Conservation (phyloP, 1,140 invertebrate genomes). For the Portunus trituberculatus region DNA sequence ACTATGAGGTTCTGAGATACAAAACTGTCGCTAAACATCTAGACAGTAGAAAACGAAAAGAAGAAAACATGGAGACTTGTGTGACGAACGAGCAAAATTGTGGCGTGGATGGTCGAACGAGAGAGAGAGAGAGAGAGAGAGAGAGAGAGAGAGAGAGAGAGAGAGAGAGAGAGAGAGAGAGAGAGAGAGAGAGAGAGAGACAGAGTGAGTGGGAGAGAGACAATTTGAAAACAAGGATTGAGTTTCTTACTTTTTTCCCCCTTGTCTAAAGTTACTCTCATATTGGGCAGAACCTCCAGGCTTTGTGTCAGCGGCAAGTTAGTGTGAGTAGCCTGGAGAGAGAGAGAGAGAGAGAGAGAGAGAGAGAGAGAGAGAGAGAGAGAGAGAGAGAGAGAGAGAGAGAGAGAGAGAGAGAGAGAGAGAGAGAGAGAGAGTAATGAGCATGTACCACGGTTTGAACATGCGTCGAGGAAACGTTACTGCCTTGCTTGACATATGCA, state of each 20-base stretch:
- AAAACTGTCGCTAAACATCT: too few relatives aligned
- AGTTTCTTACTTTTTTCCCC: neutral
- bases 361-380: too few relatives aligned
- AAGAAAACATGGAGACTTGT: neutral
- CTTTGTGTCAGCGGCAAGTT: neutral
- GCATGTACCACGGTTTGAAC: too few relatives aligned
- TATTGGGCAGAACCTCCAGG: neutral
- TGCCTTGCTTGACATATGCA: too few relatives aligned
- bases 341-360: neutral
- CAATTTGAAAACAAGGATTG: neutral
- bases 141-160: neutral
- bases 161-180: neutral
- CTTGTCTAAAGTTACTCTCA: neutral
- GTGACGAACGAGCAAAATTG: neutral
- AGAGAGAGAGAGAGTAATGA: too few relatives aligned
- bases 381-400: too few relatives aligned
- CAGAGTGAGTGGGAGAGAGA: neutral
- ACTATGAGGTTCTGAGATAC: neutral
- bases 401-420: too few relatives aligned
- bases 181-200: neutral
- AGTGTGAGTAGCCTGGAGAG: neutral
- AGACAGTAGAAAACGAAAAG: neutral
- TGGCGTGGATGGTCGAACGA: neutral
- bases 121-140: neutral
- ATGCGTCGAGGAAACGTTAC: too few relatives aligned